These are phyloP conservation scores for Apis dorsata DNA, from an alignment of 1,140 invertebrate genomes.

Conservation along the genomic window DNA sequence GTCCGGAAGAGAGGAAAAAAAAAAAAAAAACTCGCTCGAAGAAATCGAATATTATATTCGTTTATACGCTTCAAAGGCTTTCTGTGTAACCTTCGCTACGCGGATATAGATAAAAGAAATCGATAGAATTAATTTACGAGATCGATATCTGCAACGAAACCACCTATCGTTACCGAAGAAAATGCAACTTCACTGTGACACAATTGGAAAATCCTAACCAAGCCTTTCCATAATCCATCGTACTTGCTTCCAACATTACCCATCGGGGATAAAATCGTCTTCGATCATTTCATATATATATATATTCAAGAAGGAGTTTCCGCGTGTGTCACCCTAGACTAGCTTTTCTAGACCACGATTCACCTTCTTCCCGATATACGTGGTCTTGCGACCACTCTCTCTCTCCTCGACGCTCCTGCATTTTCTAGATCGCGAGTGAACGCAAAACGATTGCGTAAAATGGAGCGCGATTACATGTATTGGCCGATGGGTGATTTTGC, in stretches of 20 bases:
- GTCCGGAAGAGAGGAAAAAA: too few species aligned
- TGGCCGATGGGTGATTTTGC: conserved; percentile 14
- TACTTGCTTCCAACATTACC: background rate
- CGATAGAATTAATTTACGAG: conserved; percentile 17
- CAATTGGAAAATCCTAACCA: conserved; percentile 55
- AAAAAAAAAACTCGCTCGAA: background rate
- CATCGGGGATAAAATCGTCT: conserved; percentile 18
- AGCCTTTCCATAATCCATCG: conserved; percentile 9
- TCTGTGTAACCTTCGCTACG: background rate
- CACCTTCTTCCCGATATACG: too few species aligned
- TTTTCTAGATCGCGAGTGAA: conserved; percentile 20
- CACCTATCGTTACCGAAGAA: background rate
- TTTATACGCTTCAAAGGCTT: background rate
- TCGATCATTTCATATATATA: background rate
- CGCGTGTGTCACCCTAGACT: conserved; percentile 47
- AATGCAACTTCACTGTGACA: conserved; percentile 40
- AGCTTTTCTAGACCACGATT: conserved; percentile 10
- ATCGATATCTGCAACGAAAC: conserved; percentile 8
- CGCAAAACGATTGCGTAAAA: background rate
- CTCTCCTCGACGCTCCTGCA: background rate
- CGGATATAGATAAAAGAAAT: conserved; percentile 26
- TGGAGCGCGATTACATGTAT: conserved; percentile 1
- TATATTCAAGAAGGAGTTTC: conserved; percentile 50
- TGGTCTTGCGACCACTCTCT: background rate
- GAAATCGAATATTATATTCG: background rate